Percentiles rank a stretch among this genome's conserved stretches.
Evolutionary conservation across 2,888 invertebrate genomes (phyloP).

Genomic region (Cremastinae sp.): DNA sequence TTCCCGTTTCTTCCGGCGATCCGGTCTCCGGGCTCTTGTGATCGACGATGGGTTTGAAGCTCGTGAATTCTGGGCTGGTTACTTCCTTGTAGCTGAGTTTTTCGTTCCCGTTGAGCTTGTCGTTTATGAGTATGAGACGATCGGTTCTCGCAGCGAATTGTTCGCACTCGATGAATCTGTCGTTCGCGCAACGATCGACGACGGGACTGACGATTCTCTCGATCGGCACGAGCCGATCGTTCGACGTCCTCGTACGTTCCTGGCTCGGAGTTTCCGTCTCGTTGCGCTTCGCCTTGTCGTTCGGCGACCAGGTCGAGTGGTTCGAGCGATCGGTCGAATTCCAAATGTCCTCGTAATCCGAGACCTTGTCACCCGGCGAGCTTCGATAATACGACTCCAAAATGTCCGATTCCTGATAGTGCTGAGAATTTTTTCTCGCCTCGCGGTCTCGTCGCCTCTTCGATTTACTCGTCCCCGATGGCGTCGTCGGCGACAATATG

Average conservation of each 20-base stretch:
- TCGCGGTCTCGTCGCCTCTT: conserved; percentile 78
- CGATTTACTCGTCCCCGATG: conserved; percentile 76
- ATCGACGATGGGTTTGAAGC: conserved; percentile 77
- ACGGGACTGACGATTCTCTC: conserved; percentile 68
- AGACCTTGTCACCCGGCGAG: conserved; percentile 94
- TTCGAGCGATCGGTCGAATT: conserved; percentile 79
- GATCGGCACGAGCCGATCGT: conserved; percentile 66
- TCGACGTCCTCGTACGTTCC: conserved; percentile 68
- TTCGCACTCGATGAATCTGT: conserved; percentile 65
- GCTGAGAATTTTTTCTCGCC: conserved; percentile 80
- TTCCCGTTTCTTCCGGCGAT: conserved; percentile 72
- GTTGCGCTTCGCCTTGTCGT: conserved; percentile 69
- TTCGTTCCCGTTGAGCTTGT: conserved; percentile 72
- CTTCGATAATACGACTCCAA: conserved; percentile 93
- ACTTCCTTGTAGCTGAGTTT: conserved; percentile 77
- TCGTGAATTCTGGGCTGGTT: conserved; percentile 77
- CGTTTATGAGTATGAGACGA: conserved; percentile 73
- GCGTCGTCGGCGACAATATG: conserved; percentile 77
- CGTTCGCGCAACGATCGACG: conserved; percentile 68
- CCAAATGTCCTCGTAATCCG: conserved; percentile 98
- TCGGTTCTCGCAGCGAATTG: conserved; percentile 67
- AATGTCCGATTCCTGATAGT: conserved; percentile 89
- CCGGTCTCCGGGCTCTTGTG: conserved; percentile 68
- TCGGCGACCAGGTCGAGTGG: conserved; percentile 76
- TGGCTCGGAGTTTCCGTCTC: conserved; percentile 62